Conservation (phyloP, 2,113 vertebrate species). For the Coreoperca whiteheadi region DNA sequence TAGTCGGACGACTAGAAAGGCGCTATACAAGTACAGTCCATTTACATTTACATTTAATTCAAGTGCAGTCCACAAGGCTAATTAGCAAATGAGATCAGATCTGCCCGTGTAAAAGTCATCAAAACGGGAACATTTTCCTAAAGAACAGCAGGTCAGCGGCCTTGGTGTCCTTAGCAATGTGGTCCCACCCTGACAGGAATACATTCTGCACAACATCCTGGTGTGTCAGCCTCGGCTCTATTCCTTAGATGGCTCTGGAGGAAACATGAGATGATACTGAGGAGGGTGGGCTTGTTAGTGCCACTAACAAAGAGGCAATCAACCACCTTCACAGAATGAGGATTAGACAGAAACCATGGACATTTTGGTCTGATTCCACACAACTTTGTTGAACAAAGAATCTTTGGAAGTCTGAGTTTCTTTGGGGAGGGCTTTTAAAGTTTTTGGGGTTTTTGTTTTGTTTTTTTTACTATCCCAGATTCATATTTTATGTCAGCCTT, state of each 20-base stretch:
- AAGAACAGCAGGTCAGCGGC: slow-evolving; percentile 37
- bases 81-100: no score
- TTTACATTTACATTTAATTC: no score
- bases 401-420: no score
- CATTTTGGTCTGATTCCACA: neutral
- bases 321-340: neutral
- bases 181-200: slow-evolving; percentile 57
- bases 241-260: slow-evolving; percentile 30
- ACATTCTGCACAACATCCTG: slow-evolving; percentile 62
- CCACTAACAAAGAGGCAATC: neutral
- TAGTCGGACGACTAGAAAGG: no score
- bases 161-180: slow-evolving; percentile 46
- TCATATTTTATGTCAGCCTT: neutral
- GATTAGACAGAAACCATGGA: neutral
- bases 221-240: neutral
- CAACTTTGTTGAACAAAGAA: neutral
- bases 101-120: no score
- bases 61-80: no score
- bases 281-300: neutral
- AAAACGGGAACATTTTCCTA: no score
- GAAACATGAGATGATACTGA: slow-evolving; percentile 21
- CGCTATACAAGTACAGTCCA: no score
- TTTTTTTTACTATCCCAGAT: no score
- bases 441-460: no score
- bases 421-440: no score